These are phyloP conservation scores for Limnephilus auricula DNA, from an alignment of 2,888 invertebrate genomes.

Conservation along the genomic window DNA sequence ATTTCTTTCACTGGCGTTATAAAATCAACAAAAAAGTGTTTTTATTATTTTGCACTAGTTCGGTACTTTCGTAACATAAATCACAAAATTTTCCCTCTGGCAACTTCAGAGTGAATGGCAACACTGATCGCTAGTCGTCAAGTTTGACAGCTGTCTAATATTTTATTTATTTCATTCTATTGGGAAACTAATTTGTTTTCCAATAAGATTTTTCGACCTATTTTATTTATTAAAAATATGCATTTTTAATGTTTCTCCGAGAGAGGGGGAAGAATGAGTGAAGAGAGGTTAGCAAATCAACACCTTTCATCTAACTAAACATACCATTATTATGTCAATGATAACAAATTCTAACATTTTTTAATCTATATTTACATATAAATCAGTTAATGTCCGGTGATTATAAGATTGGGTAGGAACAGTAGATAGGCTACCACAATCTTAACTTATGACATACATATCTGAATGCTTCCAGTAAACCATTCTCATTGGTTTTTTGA, in stretches of 20 bases:
- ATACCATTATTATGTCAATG: not conserved
- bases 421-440: not conserved
- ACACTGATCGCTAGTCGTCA: not conserved
- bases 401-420: not conserved
- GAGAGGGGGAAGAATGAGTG: not conserved
- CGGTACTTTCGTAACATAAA: not conserved
- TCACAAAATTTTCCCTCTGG: not conserved
- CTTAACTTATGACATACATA: not conserved
- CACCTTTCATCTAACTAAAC: not conserved
- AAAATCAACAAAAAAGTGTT: no score
- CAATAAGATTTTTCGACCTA: not conserved
- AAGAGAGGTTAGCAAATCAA: conserved; percentile 11
- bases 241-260: not conserved
- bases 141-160: conserved; percentile 36
- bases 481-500: not conserved
- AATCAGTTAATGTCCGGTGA: not conserved
- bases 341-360: not conserved
- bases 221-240: not conserved
- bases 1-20: no score
- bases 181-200: conserved; percentile 9
- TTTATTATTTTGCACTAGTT: no score
- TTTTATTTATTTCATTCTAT: conserved; percentile 8
- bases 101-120: not conserved
- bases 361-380: not conserved
- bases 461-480: not conserved